phyloP scores from a whole-genome alignment of 2,797 vertebrate genomes.

The Esox lucius region DNA sequence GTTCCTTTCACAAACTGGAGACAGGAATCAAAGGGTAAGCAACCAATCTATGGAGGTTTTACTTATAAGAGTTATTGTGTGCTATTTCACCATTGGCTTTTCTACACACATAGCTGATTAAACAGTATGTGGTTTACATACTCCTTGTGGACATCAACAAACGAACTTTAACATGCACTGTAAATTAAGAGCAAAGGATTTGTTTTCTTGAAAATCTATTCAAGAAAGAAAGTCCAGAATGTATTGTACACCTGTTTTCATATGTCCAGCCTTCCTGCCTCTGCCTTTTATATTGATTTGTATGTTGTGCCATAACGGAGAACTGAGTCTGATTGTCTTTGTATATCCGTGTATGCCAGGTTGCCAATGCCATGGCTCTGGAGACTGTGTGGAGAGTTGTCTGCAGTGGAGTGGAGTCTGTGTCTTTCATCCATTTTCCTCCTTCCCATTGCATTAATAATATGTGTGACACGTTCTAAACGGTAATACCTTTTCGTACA shows the following conservation, averaged over 20 bases:
- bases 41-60: not conserved
- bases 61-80: not conserved
- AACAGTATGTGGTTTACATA: not conserved
- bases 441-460: not conserved
- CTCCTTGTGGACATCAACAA: not conserved
- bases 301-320: not conserved
- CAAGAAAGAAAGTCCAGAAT: not conserved
- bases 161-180: not conserved
- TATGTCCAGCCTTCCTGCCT: not conserved
- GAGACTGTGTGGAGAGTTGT: not conserved
- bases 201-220: not conserved
- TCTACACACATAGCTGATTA: not conserved
- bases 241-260: not conserved
- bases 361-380: not conserved
- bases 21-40: not conserved
- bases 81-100: not conserved
- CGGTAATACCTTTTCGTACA: not conserved
- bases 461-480: conserved; percentile 3
- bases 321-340: not conserved
- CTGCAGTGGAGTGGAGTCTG: conserved; percentile 4
- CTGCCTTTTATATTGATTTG: not conserved
- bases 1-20: not conserved
- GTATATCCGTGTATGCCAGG: not conserved
- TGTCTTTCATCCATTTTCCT: not conserved
- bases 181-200: not conserved